phyloP scores from a whole-genome alignment of 2,797 vertebrate species.

The Podarcis siculus region DNA sequence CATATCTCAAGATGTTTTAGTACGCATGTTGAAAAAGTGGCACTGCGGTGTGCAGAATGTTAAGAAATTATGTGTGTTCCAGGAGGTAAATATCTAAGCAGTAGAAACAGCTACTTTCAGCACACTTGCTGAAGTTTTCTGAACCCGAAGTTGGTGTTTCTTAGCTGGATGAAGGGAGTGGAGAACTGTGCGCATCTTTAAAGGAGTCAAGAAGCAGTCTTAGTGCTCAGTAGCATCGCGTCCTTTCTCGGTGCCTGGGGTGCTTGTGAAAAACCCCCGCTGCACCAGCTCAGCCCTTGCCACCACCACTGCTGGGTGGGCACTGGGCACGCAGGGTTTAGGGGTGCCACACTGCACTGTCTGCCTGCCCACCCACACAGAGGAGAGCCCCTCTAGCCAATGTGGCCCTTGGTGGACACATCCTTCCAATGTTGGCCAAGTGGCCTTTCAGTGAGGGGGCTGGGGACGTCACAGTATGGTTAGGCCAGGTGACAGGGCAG shows the following conservation, averaged over 20 bases:
- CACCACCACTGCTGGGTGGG: too few species aligned
- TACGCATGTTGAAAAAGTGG: slow-evolving; percentile 27
- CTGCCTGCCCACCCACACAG: too few species aligned
- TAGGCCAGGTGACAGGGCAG: too few species aligned
- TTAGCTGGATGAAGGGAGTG: not conserved
- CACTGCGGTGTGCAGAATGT: slow-evolving; percentile 10
- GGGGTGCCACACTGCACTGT: too few species aligned
- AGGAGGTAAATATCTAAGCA: not conserved
- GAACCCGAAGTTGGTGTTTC: not conserved
- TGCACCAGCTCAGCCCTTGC: too few species aligned
- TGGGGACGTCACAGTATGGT: fast-evolving
- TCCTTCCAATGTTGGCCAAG: too few species aligned
- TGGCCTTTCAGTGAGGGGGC: too few species aligned
- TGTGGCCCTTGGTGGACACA: too few species aligned
- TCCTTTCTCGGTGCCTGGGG: too few species aligned
- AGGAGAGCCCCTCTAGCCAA: too few species aligned
- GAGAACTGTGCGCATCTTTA: not conserved
- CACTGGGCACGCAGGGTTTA: too few species aligned
- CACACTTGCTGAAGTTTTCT: slow-evolving; percentile 19
- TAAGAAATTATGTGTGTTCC: not conserved
- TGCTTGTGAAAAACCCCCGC: not conserved
- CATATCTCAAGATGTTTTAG: slow-evolving; percentile 31
- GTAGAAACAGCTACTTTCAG: slow-evolving; percentile 33
- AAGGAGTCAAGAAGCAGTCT: not conserved
- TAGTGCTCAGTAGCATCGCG: too few species aligned